These are phyloP conservation scores for Melipona quadrifasciata DNA, from an alignment of 1,140 invertebrate species.

Conservation along the genomic window DNA sequence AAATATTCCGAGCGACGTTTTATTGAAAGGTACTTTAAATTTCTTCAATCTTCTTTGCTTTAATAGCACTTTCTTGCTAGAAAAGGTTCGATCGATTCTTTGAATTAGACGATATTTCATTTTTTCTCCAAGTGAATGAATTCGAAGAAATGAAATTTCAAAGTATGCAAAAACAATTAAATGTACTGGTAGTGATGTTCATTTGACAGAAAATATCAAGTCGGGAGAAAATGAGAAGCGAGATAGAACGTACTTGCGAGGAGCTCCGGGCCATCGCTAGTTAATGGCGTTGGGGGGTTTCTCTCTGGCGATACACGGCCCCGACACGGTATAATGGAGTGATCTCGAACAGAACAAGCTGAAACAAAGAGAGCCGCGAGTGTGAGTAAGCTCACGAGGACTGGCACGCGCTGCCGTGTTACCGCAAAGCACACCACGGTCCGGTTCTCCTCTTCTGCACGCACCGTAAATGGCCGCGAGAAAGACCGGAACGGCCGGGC, in stretches of 20 bases:
- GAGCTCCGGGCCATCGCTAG: neutral
- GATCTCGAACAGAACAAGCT: slow-evolving; percentile 53
- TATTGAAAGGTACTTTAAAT: no score
- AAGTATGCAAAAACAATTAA: no score
- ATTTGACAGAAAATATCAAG: no score
- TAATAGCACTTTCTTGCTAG: no score
- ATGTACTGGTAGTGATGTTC: no score
- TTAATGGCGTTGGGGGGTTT: neutral
- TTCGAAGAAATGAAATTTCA: no score
- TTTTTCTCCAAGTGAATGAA: no score
- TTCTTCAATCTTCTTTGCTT: no score
- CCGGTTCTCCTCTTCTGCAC: slow-evolving; percentile 5
- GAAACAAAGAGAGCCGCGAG: slow-evolving; percentile 56
- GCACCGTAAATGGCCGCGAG: slow-evolving; percentile 25
- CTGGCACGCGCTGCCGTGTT: slow-evolving; percentile 48
- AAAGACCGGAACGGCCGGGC: slow-evolving; percentile 40
- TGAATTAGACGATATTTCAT: no score
- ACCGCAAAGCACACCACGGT: slow-evolving; percentile 45
- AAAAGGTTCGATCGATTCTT: no score
- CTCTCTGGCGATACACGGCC: slow-evolving; percentile 34
- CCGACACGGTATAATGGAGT: slow-evolving; percentile 54
- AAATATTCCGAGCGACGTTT: no score
- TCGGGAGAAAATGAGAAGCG: no score
- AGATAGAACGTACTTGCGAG: neutral
- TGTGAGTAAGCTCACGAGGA: slow-evolving; percentile 29